Conservation (phyloP, 2,113 vertebrate species). For the Pseudonaja textilis region DNA sequence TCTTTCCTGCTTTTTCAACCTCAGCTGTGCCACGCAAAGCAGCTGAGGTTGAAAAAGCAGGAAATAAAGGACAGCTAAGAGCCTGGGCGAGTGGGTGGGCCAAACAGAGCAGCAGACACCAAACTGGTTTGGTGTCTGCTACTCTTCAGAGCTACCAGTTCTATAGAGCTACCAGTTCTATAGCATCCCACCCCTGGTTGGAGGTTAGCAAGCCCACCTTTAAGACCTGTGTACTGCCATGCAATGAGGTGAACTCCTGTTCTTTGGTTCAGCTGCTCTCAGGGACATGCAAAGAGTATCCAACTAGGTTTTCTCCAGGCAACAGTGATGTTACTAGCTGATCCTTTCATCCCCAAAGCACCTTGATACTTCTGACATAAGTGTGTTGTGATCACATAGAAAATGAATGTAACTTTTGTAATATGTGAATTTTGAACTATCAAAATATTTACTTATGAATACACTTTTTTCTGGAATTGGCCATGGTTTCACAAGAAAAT, state of each 20-base stretch:
- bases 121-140: too few species aligned
- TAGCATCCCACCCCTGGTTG: too few species aligned
- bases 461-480: neutral
- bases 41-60: too few species aligned
- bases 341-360: neutral
- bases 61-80: too few species aligned
- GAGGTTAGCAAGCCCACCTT: neutral
- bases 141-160: too few species aligned
- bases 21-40: too few species aligned
- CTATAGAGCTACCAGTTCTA: too few species aligned
- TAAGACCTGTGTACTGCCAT: neutral
- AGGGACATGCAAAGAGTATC: neutral
- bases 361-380: neutral
- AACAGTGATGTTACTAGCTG: neutral
- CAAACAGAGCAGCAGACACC: too few species aligned
- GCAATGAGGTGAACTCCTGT: neutral
- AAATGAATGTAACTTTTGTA: neutral
- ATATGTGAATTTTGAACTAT: neutral
- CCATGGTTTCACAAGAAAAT: neutral
- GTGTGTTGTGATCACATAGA: neutral
- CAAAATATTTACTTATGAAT: neutral
- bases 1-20: too few species aligned
- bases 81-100: too few species aligned
- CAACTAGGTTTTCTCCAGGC: neutral
- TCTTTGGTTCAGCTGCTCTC: neutral